These are phyloP conservation scores for Silurus lanzhouensis DNA, from an alignment of 2,797 vertebrate genomes.

Conservation along the genomic window DNA sequence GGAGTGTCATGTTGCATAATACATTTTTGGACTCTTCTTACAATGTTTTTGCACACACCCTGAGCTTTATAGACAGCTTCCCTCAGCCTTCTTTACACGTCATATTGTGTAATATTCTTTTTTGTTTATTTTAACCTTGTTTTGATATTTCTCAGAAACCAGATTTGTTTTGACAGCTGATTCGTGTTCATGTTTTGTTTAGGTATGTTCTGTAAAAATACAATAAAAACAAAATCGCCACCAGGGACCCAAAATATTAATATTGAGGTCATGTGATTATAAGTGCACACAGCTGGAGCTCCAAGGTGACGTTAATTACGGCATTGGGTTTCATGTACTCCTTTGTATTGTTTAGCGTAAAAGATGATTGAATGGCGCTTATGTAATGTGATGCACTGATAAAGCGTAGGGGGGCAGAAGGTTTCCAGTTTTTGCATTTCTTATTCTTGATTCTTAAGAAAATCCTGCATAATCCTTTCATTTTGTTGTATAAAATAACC, in stretches of 20 bases:
- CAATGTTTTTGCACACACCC: background rate
- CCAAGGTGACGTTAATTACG: background rate
- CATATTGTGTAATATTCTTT: background rate
- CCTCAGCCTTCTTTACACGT: background rate
- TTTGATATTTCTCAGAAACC: background rate
- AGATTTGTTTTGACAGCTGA: slow-evolving; percentile 7
- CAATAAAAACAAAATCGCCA: background rate
- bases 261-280: background rate
- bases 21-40: background rate
- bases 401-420: background rate
- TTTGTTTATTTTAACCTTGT: background rate
- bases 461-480: background rate
- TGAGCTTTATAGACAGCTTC: background rate
- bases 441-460: background rate
- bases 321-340: background rate
- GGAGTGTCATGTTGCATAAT: background rate
- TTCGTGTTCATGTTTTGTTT: background rate
- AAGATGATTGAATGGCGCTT: too few species aligned
- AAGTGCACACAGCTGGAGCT: slow-evolving; percentile 1
- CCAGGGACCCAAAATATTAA: background rate
- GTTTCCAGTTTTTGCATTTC: background rate
- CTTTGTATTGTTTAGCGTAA: too few species aligned
- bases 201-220: background rate
- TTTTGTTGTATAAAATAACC: too few species aligned
- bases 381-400: background rate